phyloP scores from a whole-genome alignment of 2,113 vertebrate species.

The Onychorhynchus coronatus region DNA sequence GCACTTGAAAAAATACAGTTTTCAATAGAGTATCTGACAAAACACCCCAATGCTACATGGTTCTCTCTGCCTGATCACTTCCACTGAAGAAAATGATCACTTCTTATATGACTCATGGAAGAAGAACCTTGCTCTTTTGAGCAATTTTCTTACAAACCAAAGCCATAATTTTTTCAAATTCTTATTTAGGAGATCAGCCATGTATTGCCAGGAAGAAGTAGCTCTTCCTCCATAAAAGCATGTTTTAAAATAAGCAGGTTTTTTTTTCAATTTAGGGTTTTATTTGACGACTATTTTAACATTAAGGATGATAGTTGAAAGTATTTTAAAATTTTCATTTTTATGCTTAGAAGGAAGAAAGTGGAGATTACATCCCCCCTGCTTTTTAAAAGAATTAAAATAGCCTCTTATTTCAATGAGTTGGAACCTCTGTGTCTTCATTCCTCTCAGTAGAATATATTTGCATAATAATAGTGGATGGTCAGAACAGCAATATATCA shows the following conservation, averaged over 20 bases:
- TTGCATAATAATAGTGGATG: conserved; percentile 46
- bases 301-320: neutral
- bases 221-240: neutral
- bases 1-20: neutral
- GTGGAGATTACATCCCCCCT: neutral
- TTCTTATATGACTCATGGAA: neutral
- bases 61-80: neutral
- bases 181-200: neutral
- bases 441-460: conserved; percentile 4
- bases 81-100: neutral
- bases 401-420: neutral
- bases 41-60: neutral
- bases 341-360: neutral
- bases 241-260: conserved; percentile 26
- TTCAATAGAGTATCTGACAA: neutral
- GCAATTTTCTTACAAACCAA: neutral
- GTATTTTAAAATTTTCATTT: neutral
- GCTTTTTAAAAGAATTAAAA: conserved; percentile 28
- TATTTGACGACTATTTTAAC: neutral
- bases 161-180: neutral
- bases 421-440: conserved; percentile 18
- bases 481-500: conserved; percentile 28
- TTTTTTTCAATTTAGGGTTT: conserved; percentile 9
- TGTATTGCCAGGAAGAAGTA: conserved; percentile 16
- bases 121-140: neutral